Evolutionary conservation across 2,888 invertebrate genomes (phyloP).

Genomic region (Latrodectus elegans): DNA sequence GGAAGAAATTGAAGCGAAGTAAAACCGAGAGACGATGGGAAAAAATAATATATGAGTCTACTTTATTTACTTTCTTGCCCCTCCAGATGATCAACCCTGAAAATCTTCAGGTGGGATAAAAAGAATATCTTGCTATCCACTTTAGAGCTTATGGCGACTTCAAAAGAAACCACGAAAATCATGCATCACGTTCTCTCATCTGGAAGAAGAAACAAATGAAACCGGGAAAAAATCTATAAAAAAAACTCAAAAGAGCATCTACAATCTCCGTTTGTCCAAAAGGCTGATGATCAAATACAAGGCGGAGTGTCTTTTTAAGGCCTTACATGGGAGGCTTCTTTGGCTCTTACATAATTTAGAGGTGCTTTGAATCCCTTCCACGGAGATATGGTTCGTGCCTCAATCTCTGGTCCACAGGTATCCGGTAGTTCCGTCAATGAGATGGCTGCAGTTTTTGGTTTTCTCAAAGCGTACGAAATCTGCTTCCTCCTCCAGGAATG

Average conservation of each 20-base stretch:
- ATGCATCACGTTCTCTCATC: slow-evolving; percentile 39
- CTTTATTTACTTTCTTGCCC: neutral
- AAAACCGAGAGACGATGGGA: too few relatives aligned
- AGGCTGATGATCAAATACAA: slow-evolving; percentile 58
- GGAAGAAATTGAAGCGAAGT: too few relatives aligned
- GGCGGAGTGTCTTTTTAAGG: slow-evolving; percentile 36
- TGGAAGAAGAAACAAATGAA: slow-evolving; percentile 34
- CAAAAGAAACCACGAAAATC: slow-evolving; percentile 12
- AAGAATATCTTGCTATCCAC: neutral
- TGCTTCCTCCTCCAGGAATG: slow-evolving; percentile 3
- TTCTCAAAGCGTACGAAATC: slow-evolving; percentile 20
- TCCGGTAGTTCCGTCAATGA: slow-evolving; percentile 25
- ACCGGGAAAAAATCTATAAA: slow-evolving; percentile 21
- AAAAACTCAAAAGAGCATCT: slow-evolving; percentile 33
- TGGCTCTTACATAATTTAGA: slow-evolving; percentile 53
- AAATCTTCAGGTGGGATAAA: slow-evolving; percentile 52
- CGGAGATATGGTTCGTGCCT: slow-evolving; percentile 47
- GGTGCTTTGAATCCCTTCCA: slow-evolving; percentile 32
- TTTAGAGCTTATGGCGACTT: neutral
- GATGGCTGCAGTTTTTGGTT: slow-evolving; percentile 17
- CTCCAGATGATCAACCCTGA: neutral
- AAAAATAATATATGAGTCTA: too few relatives aligned
- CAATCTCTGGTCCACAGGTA: slow-evolving; percentile 57
- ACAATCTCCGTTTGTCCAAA: slow-evolving; percentile 48
- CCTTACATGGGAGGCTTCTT: slow-evolving; percentile 1